Conservation (phyloP, 1,140 invertebrate genomes). For the Camponotus vicinus region DNA sequence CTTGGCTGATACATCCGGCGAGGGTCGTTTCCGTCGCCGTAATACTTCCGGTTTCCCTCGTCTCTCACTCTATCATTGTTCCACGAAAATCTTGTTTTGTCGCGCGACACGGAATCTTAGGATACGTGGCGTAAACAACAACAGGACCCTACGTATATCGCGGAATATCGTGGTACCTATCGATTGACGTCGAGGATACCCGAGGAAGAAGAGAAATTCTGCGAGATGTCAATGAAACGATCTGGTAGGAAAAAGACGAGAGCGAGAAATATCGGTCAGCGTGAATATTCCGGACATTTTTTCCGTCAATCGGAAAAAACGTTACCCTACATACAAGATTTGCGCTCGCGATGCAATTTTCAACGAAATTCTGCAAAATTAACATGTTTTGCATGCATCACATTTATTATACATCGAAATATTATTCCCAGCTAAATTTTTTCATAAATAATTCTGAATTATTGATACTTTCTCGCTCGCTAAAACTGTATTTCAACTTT, state of each 20-base stretch:
- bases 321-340: background rate
- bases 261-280: constrained; percentile 11
- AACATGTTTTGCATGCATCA: background rate
- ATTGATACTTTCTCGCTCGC: background rate
- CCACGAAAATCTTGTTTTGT: constrained; percentile 42
- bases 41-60: constrained; percentile 23
- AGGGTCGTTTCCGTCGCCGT: background rate
- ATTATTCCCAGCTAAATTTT: background rate
- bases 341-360: background rate
- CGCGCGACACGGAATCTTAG: constrained; percentile 30
- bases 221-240: constrained; percentile 20
- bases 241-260: background rate
- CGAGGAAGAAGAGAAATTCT: background rate
- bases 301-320: background rate
- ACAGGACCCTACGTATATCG: background rate
- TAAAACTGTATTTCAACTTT: constrained; percentile 5
- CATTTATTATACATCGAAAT: background rate
- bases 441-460: background rate
- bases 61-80: constrained; percentile 28
- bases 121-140: constrained; percentile 56
- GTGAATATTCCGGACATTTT: background rate
- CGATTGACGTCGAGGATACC: background rate
- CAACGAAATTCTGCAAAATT: background rate
- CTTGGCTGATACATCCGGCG: constrained; percentile 15
- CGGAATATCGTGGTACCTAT: background rate